Percentiles rank a stretch among this genome's conserved stretches.
Conservation (phyloP, 1,140 invertebrate species). For the Drosophila bipectinata region DNA sequence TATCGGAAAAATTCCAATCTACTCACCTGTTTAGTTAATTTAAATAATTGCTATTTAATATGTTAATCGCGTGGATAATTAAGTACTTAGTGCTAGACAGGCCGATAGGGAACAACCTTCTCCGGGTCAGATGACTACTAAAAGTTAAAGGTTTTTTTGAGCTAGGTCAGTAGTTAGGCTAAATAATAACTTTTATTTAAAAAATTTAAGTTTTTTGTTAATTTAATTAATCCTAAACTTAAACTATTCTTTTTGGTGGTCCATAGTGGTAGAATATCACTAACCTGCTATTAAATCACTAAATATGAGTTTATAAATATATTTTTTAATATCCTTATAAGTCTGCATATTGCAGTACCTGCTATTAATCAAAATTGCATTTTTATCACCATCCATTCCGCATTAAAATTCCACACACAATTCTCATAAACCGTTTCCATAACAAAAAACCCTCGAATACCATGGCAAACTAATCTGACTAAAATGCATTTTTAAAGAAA, state of each 20-base stretch:
- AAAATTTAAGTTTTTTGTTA: no score
- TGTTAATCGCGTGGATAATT: constrained; percentile 11
- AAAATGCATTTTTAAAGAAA: constrained; percentile 19
- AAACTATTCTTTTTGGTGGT: no score
- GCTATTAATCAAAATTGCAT: not conserved
- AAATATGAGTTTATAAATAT: no score
- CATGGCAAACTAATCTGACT: constrained; percentile 26
- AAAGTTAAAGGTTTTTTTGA: not conserved
- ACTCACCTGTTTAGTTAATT: constrained; percentile 7
- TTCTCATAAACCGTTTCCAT: constrained; percentile 10
- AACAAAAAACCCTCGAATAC: not conserved
- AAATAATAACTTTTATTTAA: not conserved
- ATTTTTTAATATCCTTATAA: not conserved
- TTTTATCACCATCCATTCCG: not conserved
- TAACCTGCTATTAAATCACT: no score
- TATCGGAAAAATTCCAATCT: constrained; percentile 1
- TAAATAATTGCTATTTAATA: constrained; percentile 37
- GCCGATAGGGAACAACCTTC: constrained; percentile 11
- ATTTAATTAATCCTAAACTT: no score
- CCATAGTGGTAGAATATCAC: no score
- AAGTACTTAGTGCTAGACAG: constrained; percentile 4
- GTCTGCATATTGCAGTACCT: not conserved
- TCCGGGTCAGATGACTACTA: constrained; percentile 11
- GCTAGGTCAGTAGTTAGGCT: constrained; percentile 17
- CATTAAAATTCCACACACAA: not conserved